Base-by-base conservation (phyloP, 1,140 invertebrate species). In the Ctenoplectra terminalis region DNA sequence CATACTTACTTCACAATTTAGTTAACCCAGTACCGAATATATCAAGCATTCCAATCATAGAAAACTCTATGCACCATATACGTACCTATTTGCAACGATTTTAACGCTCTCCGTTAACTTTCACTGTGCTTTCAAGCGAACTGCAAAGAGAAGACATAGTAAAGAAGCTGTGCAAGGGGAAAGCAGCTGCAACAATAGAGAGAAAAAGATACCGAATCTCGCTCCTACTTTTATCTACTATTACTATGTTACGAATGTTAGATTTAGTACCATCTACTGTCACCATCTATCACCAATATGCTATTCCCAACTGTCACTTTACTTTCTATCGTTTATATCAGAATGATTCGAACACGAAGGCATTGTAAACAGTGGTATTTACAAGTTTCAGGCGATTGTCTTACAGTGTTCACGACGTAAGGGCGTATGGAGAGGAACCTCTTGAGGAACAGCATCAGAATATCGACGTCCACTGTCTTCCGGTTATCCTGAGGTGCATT, bases 371-470 rank as follows among this genome's bases (percentile, higher is more conserved):
- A 50, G 20, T 82, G 9, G 1, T 52, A 54, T 60, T 50, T 69
- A 50, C 15, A n/a, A 77, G 26, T 63, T 64, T 13, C 0, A 20
- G 9, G 2, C 1, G 8, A 43, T 34, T 20, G 1, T 50, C 88
- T 90, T 87, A 90, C 89, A 40, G 46, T 63, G 48, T 81, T 63
- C n/a, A 84, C 79, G 75, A 79, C 77, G 70, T 89, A 83, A 8
- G 83, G 75, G 43, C 89, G 88, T 58, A 77, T 58, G 20, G 80
- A 66, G 13, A 77, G 52, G 60, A 84, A 66, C 63, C 63, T 77
- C 66, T 54, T 82, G 8, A 85, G 20, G 20, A 64, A 50, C 58
- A 88, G 73, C 90, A 90, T 90, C 63, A 29, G 76, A 34, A 37
- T 46, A 48, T 52, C 15, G 13, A 63, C 70, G 64, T 79, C 56